Evolutionary conservation across 1,140 invertebrate species (phyloP).

Genomic region (Tigriopus japonicus): DNA sequence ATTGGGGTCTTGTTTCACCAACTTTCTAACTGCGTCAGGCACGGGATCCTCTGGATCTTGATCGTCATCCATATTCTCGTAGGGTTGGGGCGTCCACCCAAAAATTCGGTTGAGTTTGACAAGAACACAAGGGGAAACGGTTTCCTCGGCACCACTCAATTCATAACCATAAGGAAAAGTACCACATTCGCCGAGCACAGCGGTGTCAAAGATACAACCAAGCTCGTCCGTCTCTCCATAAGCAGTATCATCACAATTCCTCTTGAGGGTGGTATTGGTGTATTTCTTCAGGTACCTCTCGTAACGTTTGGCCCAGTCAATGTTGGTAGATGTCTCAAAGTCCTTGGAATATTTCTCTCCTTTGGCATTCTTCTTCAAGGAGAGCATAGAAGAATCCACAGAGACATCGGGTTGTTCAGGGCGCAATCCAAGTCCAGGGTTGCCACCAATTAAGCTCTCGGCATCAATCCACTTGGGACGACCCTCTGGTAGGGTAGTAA

Average conservation of each 20-base stretch:
- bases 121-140: constrained; percentile 30
- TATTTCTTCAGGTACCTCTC: constrained; percentile 28
- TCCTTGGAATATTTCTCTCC: not conserved
- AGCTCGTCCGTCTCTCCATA: not conserved
- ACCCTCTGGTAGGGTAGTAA: constrained; percentile 42
- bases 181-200: not conserved
- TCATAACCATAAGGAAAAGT: not conserved
- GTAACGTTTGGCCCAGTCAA: not conserved
- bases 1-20: constrained; percentile 34
- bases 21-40: constrained; percentile 48
- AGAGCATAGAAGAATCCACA: not conserved
- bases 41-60: constrained; percentile 42
- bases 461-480: not conserved
- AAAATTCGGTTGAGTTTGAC: constrained; percentile 36
- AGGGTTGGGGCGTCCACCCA: constrained; percentile 47
- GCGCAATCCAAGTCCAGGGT: not conserved
- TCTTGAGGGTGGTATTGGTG: not conserved
- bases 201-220: not conserved
- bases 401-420: not conserved
- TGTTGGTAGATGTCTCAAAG: not conserved
- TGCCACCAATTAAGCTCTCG: not conserved
- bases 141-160: constrained; percentile 29
- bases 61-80: constrained; percentile 41
- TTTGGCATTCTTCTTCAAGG: not conserved
- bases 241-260: not conserved